phyloP scores from a whole-genome alignment of 2,888 invertebrate species.

The Drosophila phalerata region DNA sequence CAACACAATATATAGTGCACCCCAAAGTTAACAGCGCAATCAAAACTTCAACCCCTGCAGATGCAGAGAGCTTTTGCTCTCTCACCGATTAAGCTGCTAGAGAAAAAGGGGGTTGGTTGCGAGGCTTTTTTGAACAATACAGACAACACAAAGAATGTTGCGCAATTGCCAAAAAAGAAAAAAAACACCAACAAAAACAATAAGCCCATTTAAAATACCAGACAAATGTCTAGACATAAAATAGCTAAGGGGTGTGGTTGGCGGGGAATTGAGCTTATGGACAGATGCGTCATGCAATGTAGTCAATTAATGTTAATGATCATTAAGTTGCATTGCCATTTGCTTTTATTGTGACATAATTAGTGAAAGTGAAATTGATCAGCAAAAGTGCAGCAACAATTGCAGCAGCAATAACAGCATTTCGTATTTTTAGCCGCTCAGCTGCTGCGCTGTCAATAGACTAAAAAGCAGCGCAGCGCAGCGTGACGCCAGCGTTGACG shows the following conservation, averaged over 20 bases:
- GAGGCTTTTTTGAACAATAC: slow-evolving; percentile 12
- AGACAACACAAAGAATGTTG: slow-evolving; percentile 64
- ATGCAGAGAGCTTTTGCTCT: slow-evolving; percentile 17
- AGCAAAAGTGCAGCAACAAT: slow-evolving; percentile 33
- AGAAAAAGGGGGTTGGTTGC: neutral
- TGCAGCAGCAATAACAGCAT: slow-evolving; percentile 20
- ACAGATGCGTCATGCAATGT: slow-evolving; percentile 27
- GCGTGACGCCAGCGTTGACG: slow-evolving; percentile 44
- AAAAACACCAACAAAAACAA: neutral
- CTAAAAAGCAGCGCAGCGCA: slow-evolving; percentile 45
- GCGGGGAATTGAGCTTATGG: neutral
- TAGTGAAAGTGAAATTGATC: slow-evolving; percentile 81
- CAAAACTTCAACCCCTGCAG: slow-evolving; percentile 49
- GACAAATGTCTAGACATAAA: slow-evolving; percentile 48
- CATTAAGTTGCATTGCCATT: slow-evolving; percentile 40
- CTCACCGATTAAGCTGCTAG: neutral
- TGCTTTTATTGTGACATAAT: slow-evolving; percentile 79
- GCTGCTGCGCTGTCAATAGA: slow-evolving; percentile 28
- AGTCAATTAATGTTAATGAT: slow-evolving; percentile 34
- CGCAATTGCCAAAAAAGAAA: slow-evolving; percentile 57
- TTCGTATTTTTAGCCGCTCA: slow-evolving; percentile 28
- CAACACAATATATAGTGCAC: slow-evolving; percentile 65
- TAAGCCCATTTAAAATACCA: slow-evolving; percentile 14
- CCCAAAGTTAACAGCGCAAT: slow-evolving; percentile 21
- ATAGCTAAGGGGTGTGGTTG: slow-evolving; percentile 1